phyloP scores from a whole-genome alignment of 1,140 invertebrate genomes.

The Drosophila sulfurigaster region DNA sequence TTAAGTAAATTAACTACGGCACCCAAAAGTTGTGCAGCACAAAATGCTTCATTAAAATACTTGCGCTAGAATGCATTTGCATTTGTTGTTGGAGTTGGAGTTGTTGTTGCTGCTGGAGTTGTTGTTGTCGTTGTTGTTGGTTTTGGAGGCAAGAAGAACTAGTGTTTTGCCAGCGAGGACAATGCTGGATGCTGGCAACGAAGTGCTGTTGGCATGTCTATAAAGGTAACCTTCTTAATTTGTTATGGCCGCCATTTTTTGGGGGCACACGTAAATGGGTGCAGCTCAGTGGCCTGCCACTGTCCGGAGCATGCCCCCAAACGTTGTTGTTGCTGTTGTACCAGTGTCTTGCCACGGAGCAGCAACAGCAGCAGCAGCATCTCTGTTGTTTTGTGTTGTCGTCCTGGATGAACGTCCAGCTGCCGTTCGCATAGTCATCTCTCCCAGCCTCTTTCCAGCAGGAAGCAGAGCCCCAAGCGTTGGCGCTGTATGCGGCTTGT shows the following conservation, averaged over 20 bases:
- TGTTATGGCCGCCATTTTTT: conserved; percentile 76
- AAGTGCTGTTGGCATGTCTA: conserved; percentile 50
- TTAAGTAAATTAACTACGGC: conserved; percentile 18
- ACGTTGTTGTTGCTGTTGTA: neutral
- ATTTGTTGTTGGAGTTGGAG: neutral
- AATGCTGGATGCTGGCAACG: neutral
- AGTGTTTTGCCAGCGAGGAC: conserved; percentile 13
- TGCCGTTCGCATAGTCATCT: conserved; percentile 24
- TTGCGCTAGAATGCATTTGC: conserved; percentile 23
- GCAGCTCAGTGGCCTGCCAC: conserved; percentile 48
- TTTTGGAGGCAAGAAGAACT: no score
- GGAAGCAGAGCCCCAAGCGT: conserved; percentile 44
- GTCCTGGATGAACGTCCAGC: conserved; percentile 46
- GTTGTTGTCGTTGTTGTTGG: conserved; percentile 12
- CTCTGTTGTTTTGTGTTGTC: conserved; percentile 41
- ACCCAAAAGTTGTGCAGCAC: neutral
- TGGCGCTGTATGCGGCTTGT: conserved; percentile 65
- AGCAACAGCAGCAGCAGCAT: neutral
- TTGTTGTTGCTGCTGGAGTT: conserved; percentile 5
- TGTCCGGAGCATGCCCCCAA: conserved; percentile 24
- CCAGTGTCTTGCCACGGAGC: conserved; percentile 1
- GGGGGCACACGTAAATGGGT: conserved; percentile 59
- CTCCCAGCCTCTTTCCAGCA: conserved; percentile 40
- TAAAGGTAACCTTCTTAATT: conserved; percentile 82
- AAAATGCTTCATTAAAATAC: conserved; percentile 22